Conservation (phyloP, 2,797 vertebrate species). For the Falco rusticolus region DNA sequence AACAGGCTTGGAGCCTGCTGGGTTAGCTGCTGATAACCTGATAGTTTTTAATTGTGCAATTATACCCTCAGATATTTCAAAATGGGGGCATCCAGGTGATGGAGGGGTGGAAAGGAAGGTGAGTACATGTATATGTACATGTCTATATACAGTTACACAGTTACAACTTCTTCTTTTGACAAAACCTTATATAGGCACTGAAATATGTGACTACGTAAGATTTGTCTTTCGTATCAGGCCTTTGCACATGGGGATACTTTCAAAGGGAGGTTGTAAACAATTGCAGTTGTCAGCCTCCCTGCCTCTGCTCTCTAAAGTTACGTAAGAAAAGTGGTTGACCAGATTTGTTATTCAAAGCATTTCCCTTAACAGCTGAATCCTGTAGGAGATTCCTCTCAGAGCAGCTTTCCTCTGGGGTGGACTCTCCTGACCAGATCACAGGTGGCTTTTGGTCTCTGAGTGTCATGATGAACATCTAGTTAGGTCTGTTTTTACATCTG, state of each 20-base stretch:
- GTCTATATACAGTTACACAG: background rate
- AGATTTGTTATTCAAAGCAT: slow-evolving; percentile 37
- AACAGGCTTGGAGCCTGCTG: background rate
- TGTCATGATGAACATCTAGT: slow-evolving; percentile 38
- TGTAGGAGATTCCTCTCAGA: slow-evolving; percentile 19
- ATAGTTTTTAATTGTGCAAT: background rate
- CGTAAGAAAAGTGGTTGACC: background rate
- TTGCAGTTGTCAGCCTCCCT: background rate
- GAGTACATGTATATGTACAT: background rate
- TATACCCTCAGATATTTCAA: background rate
- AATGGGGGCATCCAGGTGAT: background rate
- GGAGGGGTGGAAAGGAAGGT: background rate
- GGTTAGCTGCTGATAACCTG: background rate
- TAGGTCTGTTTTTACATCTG: slow-evolving; percentile 47
- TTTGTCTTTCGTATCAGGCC: background rate
- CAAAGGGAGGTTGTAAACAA: background rate
- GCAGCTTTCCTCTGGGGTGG: background rate
- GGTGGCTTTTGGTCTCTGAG: slow-evolving; percentile 4
- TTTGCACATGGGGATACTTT: background rate
- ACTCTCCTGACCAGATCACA: slow-evolving; percentile 37
- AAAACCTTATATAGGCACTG: background rate
- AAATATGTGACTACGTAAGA: background rate
- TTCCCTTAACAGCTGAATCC: slow-evolving; percentile 34
- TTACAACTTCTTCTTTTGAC: background rate
- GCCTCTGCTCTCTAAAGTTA: background rate